phyloP scores from a whole-genome alignment of 2,113 vertebrate species.

The Indri indri region DNA sequence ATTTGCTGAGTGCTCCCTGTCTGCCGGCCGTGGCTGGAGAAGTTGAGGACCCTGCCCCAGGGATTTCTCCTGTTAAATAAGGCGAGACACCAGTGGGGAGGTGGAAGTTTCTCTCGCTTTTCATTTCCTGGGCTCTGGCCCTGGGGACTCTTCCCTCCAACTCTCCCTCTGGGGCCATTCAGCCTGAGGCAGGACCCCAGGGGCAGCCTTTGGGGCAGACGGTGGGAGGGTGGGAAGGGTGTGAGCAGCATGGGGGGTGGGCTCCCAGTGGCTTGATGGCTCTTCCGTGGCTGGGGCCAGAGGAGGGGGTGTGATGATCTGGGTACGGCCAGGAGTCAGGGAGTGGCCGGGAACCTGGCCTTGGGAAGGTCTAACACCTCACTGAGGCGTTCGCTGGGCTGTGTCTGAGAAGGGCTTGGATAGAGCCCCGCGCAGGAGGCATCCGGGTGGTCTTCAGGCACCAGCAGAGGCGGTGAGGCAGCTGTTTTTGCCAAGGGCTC shows the following conservation, averaged over 20 bases:
- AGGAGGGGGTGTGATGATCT: background rate
- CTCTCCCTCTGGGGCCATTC: background rate
- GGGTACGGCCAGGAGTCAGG: too few relatives aligned
- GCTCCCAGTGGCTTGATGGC: background rate
- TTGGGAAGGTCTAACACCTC: background rate
- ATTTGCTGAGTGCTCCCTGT: background rate
- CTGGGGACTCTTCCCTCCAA: background rate
- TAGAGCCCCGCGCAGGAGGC: background rate
- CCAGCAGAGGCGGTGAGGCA: fast-evolving
- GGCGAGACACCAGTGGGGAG: background rate
- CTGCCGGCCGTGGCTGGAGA: background rate
- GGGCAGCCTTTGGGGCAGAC: background rate
- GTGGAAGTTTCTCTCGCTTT: background rate
- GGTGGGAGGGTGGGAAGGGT: background rate
- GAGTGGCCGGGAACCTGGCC: background rate
- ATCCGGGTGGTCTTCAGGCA: fast-evolving
- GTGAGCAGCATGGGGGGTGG: background rate
- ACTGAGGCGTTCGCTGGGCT: background rate
- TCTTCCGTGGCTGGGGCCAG: fast-evolving
- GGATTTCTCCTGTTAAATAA: conserved; percentile 52
- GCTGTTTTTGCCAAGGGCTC: background rate
- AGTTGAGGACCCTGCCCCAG: conserved; percentile 55
- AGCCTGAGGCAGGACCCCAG: background rate
- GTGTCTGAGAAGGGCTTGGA: background rate
- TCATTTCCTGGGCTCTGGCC: too few relatives aligned